Base-by-base conservation (phyloP, 2,797 vertebrate species). In the Enteromius radiatus region DNA sequence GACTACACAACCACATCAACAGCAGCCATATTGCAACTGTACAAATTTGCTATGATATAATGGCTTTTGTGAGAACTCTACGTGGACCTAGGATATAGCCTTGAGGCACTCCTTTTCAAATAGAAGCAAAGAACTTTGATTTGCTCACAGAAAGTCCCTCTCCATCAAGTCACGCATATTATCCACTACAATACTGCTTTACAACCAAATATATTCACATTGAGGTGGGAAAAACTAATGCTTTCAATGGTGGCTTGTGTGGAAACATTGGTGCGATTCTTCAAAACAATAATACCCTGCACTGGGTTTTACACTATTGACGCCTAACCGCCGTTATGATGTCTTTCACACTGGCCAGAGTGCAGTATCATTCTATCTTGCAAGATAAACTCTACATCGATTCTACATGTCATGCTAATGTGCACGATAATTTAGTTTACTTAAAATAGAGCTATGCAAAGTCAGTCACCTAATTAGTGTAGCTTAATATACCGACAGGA, bases 391-490 rank as follows among this genome's bases (percentile, higher is more conserved):
- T 38, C 84, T 86, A 86, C 84, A 89, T 83, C 89, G 86, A 90
- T 68, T 89, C 88, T 87, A 91, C 89, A 91, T 88, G 84, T 82
- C 73, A 77, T 74, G 80, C 73, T 80, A 86, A 83, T 70, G 83
- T 84, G 82, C 86, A 86, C 64, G 84, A 86, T 80, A 91, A 91
- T 91, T 83, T 85, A 85, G 89, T 88, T 89, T 91, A 59, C 88
- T 87, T 92, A 90, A 93, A 93, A 93, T 91, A 93, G 80, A 93
- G 87, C 92, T 93, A 94, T 92, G 91, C 89, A 89, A 88, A 92
- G 91, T 94, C 93, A 93, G 93, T 94, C 91, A 93, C 45, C 69
- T 88, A 89, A 94, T 94, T 94, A 94, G 93, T 93, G 93, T 95
- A 95, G 94, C 95, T 95, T 95, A 94, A 90, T 91, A 87, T 89